Evolutionary conservation across 2,797 vertebrate genomes (phyloP).

Genomic region (Gallinago nigripennis): DNA sequence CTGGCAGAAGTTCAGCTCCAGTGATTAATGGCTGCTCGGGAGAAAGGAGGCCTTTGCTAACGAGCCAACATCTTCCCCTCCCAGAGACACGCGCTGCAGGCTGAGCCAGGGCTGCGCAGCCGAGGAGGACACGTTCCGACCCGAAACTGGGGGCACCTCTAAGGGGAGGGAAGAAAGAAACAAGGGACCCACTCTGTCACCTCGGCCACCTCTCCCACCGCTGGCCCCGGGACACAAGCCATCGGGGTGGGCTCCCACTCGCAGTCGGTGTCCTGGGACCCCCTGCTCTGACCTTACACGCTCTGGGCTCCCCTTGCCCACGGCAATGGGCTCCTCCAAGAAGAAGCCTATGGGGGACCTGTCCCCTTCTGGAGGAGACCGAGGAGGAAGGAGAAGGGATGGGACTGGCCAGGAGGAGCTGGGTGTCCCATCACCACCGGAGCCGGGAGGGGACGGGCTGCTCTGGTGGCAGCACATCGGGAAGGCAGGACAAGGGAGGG

Average conservation of each 20-base stretch:
- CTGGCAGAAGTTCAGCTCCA: neutral
- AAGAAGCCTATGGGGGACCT: neutral
- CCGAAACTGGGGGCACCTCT: neutral
- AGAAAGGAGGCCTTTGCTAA: conserved; percentile 49
- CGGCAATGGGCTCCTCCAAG: fast-evolving
- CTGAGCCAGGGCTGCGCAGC: neutral
- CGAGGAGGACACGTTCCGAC: neutral
- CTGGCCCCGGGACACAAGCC: neutral
- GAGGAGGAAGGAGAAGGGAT: neutral
- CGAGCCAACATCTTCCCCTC: neutral
- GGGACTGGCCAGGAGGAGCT: fast-evolving
- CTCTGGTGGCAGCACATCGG: fast-evolving
- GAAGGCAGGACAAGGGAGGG: neutral
- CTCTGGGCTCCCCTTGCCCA: neutral
- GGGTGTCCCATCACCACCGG: too few relatives aligned
- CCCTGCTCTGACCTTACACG: fast-evolving
- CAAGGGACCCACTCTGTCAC: neutral
- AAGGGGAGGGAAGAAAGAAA: neutral
- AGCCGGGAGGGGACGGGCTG: neutral
- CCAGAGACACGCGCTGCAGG: neutral
- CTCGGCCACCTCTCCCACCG: neutral
- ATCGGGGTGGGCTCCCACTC: neutral
- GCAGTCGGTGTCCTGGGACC: neutral
- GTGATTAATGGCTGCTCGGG: conserved; percentile 29
- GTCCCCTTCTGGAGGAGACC: neutral